Evolutionary conservation across 1,140 invertebrate species (phyloP), one percentile per base, ranked within the genome.

Genomic region (Steinernema feltiae): DNA sequence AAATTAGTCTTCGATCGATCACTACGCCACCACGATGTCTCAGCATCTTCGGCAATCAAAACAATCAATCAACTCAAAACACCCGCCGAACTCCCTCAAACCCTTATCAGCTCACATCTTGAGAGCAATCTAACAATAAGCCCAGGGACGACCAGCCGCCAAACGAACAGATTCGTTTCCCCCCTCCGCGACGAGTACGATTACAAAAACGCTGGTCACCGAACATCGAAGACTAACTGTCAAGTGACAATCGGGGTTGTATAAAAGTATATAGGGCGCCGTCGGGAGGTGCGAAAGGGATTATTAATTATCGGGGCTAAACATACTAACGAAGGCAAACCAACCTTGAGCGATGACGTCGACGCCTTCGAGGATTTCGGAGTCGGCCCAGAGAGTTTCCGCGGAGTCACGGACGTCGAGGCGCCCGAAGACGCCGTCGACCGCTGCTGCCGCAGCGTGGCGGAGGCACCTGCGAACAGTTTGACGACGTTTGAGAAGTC

Each of bases 401-500:
- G 53, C 3, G 12, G 53, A 3, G 53, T 7, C 3, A 21, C 53
- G 3, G 53, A 63, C 53, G 53, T 63, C 12, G 53, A 63, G 12
- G 53, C 53, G 53, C 12, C 53, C 24, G n/a, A n/a, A n/a, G n/a
- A n/a, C n/a, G n/a, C n/a, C n/a, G n/a, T n/a, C n/a, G 41, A 46
- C 41, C 7, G 24, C 35, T 27, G 1, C 18, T 30, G 27, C 48
- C 73, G 48, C 21, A 74, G 73, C 69, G 73, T 74, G 69, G 73
- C 48, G 30, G 73, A 70, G 17, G 73, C 73, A 1, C 73, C 73
- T 63, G 73, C 73, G 48, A 74, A 74, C 73, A 74, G 73, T 70
- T 74, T 74, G 63, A 29, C 63, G 48, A 18, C 3, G 24, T 2
- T 72, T 72, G 53, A 41, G 35, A n/a, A n/a, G 7, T 41, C 18